A percentile compares a stretch with the other conserved stretches of the same genome.
These are phyloP conservation scores for Bambusicola thoracicus DNA, from an alignment of 2,113 vertebrate species.

Conservation along the genomic window DNA sequence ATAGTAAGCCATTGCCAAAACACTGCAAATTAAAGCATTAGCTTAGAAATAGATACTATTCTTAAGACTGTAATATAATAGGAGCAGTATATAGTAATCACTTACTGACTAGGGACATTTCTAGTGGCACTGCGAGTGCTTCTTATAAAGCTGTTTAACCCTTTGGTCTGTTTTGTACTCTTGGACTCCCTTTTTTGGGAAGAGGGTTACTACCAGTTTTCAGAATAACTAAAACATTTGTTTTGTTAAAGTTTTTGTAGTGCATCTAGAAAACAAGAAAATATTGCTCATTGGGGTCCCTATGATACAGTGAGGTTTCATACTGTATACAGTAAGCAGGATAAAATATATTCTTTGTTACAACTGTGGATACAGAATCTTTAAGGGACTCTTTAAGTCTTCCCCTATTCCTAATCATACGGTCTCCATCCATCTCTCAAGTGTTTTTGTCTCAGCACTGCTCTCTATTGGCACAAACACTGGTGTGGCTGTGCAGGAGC, in stretches of 20 bases:
- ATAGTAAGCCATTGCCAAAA: not conserved
- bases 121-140: not conserved
- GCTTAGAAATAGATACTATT: not conserved
- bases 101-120: not conserved
- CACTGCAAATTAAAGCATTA: not conserved
- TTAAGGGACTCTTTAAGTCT: not conserved
- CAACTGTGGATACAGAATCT: not conserved
- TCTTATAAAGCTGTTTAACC: not conserved
- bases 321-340: accelerated
- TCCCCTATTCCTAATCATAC: not conserved
- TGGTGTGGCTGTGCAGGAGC: not conserved
- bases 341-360: not conserved
- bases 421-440: not conserved
- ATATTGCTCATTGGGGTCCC: not conserved
- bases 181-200: no score
- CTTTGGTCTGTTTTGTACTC: not conserved
- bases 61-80: not conserved
- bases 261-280: not conserved
- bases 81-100: not conserved
- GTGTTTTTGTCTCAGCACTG: not conserved
- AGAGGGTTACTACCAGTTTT: not conserved
- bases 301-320: not conserved
- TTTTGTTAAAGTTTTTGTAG: not conserved
- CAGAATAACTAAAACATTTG: not conserved
- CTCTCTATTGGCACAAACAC: accelerated